A percentile compares a stretch with the other conserved stretches of the same genome.
Evolutionary conservation across 2,888 invertebrate genomes (phyloP).

Genomic region (Pseudeuparius sepicola): DNA sequence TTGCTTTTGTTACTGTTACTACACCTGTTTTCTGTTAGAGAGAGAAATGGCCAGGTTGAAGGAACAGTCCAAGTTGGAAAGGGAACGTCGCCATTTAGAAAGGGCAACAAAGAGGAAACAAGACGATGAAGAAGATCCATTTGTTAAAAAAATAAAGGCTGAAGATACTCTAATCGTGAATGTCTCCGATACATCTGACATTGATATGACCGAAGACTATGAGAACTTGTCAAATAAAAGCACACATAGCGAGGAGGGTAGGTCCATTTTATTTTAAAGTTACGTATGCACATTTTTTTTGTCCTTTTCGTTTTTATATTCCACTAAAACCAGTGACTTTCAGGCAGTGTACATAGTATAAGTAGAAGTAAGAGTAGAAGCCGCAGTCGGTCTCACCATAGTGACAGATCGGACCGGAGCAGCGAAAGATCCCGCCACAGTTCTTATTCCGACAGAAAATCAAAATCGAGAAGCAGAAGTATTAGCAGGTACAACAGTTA

Average conservation of each 20-base stretch:
- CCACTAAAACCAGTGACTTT: no score
- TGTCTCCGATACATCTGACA: slow-evolving; percentile 26
- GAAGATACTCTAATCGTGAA: slow-evolving; percentile 19
- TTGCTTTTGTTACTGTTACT: slow-evolving; percentile 19
- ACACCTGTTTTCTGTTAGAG: slow-evolving; percentile 37
- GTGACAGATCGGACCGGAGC: slow-evolving; percentile 21
- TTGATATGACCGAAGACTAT: slow-evolving; percentile 14
- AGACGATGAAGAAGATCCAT: slow-evolving; percentile 31
- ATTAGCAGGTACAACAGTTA: no score
- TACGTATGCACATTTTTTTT: no score
- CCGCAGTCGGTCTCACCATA: slow-evolving; percentile 22
- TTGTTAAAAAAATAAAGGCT: slow-evolving; percentile 30
- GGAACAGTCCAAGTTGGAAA: slow-evolving; percentile 60
- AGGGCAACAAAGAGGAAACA: slow-evolving; percentile 37
- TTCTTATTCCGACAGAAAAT: no score
- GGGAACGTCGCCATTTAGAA: slow-evolving; percentile 56
- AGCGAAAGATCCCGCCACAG: no score
- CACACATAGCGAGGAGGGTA: slow-evolving; percentile 25
- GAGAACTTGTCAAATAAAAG: slow-evolving; percentile 20
- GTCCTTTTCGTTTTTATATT: no score
- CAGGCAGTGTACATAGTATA: no score
- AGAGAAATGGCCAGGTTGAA: slow-evolving; percentile 70
- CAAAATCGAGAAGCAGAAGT: no score
- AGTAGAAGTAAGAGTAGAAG: slow-evolving; percentile 23
- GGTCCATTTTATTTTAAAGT: no score